Base-by-base conservation (phyloP, 1,140 invertebrate genomes). In the Orchesella cincta region DNA sequence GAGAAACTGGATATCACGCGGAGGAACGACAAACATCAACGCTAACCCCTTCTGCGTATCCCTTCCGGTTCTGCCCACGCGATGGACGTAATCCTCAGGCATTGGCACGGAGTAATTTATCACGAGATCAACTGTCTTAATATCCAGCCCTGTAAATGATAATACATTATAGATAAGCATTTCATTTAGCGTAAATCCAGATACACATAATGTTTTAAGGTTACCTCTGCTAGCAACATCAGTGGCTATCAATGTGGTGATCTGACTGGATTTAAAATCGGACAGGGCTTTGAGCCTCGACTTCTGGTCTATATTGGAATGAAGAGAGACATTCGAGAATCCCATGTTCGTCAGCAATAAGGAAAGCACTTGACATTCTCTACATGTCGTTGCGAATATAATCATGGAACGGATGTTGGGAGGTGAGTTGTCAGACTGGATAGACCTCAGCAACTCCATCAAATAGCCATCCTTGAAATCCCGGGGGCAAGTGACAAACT, bases 1-100 rank as follows among this genome's bases (percentile, higher is more conserved):
- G 1, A 99, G 86, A 33, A 95, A 86, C 83, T 93, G 90, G 18
- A 99, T 90, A 84, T 99, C 97, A 23, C 81, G 46, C 84, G 94
- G 89, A 26, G 96, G 97, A 0, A 94, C 95, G 73, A 99, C 91
- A 52, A 99, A 88, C 29, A 94, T 95, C 64, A 99, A 90, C 0
- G 97, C 91, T 85, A 92, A 88, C 12, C 97, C 97, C 67, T 87
- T 88, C 81, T 93, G 87, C 0, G 96, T 96, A 26, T 96, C 96
- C 83, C 98, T 89, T 3, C 97, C 98, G 70, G 97, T 98, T 83
- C 98, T 88, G 46, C 98, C 98, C 23, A 99, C 97, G 82, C 98
- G 89, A 87, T 99, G 98, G 83, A 99, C 92, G 86, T 99, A 99
- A 83, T 97, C 94, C 84, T 95, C 97, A 0, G 94, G 90, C 78